Evolutionary conservation across 2,113 vertebrate genomes (phyloP), one percentile per base, ranked within the genome.

Genomic region (Vombatus ursinus): DNA sequence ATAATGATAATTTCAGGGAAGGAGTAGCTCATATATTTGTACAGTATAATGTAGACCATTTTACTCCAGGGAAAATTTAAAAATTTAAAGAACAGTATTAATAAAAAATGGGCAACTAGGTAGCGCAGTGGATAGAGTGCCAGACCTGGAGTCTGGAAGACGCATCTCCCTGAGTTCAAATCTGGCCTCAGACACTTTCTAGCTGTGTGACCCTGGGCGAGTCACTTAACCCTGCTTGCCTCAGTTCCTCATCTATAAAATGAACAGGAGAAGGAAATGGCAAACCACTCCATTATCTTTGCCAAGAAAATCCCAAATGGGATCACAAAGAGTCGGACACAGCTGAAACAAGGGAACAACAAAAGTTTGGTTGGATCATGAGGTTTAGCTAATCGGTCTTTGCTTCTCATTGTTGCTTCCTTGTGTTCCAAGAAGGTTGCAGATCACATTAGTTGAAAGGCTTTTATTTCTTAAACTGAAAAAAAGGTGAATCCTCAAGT

Each of bases 401-500:
- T 95, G 98, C 84, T 97, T 96, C 96, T 94, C 92, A 94, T 96
- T 96, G 91, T 98, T 98, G 96, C 96, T 97, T 97, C 44, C 50
- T 96, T 48, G 10, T 57, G 44, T 96, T 96, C 93, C 94, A 95
- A 95, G 95, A 98, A 92, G 95, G 52, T 98, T 98, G 95, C 93
- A 96, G 97, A 97, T 98, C 97, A 97, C 51, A 98, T 48, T 98
- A 98, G 98, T 95, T 98, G 96, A 98, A 37, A 98, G 98, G 95
- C 97, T 96, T 53, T 53, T 98, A 98, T 98, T 98, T 98, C 97
- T 98, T 98, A 98, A 97, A 97, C 97, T 96, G 92, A 98, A 98
- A 98, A 98, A 99, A 98, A 98, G 54, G 54, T 98, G 98, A 98
- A 95, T 93, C 97, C 98, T 99, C 98, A 98, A 97, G 95, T 98